These are phyloP conservation scores for Pelodytes ibericus DNA, from an alignment of 2,797 vertebrate genomes.

Conservation along the genomic window DNA sequence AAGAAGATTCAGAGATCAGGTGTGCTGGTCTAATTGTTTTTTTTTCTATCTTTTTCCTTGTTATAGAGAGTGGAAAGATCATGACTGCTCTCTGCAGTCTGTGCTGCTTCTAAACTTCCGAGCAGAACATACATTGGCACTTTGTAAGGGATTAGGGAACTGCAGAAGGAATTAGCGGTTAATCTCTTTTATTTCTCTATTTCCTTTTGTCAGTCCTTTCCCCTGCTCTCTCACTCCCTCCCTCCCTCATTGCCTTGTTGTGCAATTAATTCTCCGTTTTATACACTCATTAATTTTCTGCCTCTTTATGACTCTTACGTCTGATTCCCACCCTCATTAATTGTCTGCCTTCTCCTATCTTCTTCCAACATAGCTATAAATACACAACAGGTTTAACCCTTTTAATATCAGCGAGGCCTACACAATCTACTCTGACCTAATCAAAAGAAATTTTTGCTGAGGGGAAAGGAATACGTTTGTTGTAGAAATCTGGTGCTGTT, in stretches of 20 bases:
- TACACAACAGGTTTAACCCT: conserved; percentile 25
- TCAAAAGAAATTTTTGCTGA: not conserved
- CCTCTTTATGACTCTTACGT: conserved; percentile 52
- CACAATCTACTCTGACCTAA: not conserved
- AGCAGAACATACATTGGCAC: conserved; percentile 28
- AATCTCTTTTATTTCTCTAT: conserved; percentile 55
- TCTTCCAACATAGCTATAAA: conserved; percentile 9
- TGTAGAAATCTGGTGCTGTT: conserved; percentile 32
- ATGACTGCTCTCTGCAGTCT: conserved; percentile 3
- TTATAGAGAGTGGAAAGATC: not conserved
- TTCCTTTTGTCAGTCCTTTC: conserved; percentile 48
- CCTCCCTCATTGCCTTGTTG: conserved; percentile 42
- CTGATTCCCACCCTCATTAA: conserved; percentile 44
- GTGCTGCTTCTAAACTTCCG: conserved; percentile 4
- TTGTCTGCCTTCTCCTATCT: conserved; percentile 37
- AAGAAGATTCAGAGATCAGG: not conserved
- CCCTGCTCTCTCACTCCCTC: conserved; percentile 17
- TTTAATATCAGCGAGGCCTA: not conserved
- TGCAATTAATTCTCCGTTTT: conserved; percentile 55
- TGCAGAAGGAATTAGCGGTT: conserved; percentile 51
- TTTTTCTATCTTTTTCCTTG: not conserved
- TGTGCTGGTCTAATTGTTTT: not conserved
- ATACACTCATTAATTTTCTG: conserved; percentile 51
- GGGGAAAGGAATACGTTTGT: not conserved
- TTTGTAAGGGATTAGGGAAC: conserved; percentile 53